Conservation (phyloP, 2,113 vertebrate species). For the Todiramphus saurophagus region DNA sequence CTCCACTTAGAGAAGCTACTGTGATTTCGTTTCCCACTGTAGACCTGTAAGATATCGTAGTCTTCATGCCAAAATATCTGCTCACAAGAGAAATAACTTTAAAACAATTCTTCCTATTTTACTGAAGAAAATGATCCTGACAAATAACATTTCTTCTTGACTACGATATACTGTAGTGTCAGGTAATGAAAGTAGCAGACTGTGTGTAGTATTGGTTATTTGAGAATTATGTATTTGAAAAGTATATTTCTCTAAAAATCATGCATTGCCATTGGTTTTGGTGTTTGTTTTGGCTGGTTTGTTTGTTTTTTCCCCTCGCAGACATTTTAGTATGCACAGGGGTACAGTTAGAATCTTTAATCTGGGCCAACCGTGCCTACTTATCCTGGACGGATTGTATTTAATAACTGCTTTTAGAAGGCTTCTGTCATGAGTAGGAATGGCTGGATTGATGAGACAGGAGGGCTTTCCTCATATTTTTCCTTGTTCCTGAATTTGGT, state of each 20-base stretch:
- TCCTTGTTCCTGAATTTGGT: background rate
- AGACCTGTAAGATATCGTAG: background rate
- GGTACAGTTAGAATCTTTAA: background rate
- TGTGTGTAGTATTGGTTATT: background rate
- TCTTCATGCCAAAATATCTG: background rate
- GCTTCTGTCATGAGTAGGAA: background rate
- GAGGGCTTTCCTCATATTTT: background rate
- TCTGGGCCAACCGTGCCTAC: background rate
- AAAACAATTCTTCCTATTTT: background rate
- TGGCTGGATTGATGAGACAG: background rate
- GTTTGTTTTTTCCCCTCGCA: background rate
- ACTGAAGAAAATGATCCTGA: background rate
- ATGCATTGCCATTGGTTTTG: background rate
- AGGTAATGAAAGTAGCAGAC: background rate
- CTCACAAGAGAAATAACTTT: background rate
- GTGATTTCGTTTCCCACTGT: background rate
- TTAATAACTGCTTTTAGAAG: background rate
- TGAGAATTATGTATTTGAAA: background rate
- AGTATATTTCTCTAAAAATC: background rate
- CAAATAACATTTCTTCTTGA: background rate
- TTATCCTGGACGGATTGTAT: background rate
- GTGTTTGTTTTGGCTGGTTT: background rate
- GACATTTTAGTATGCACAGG: background rate
- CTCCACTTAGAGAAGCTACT: background rate
- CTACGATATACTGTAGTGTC: background rate